phyloP scores from a whole-genome alignment of 2,888 invertebrate species.

The Brassicogethes aeneus region DNA sequence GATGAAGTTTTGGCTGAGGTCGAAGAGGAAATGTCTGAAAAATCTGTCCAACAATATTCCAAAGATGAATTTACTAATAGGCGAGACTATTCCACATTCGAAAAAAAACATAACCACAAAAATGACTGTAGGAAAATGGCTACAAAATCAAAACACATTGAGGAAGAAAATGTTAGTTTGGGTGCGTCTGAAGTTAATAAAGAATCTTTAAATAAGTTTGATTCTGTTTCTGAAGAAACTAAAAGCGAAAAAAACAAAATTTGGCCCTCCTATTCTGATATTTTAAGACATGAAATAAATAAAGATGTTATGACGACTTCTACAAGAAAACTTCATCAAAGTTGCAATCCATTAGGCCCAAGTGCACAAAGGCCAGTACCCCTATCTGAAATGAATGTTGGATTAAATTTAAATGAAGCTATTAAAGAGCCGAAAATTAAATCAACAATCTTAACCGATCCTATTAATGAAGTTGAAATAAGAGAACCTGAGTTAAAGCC shows the following conservation, averaged over 20 bases:
- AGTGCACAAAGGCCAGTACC: too few relatives aligned
- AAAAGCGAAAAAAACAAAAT: too few relatives aligned
- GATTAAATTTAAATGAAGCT: too few relatives aligned
- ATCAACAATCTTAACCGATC: neutral
- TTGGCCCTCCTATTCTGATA: too few relatives aligned
- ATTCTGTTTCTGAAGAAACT: too few relatives aligned
- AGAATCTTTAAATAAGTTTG: neutral
- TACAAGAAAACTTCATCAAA: neutral
- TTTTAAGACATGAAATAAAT: neutral
- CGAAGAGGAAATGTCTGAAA: neutral
- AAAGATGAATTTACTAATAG: neutral
- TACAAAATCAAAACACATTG: too few relatives aligned
- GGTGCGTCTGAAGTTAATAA: neutral
- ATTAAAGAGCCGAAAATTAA: neutral
- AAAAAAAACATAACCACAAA: neutral
- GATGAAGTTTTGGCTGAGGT: neutral
- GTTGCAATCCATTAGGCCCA: neutral
- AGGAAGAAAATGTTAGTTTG: too few relatives aligned
- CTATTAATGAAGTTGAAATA: neutral
- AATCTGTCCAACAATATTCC: neutral
- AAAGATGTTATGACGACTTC: neutral
- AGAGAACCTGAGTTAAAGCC: neutral
- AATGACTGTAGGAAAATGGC: neutral
- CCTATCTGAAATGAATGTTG: too few relatives aligned
- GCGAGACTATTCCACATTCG: neutral